Percentiles rank a stretch among this genome's conserved stretches.
Conservation (phyloP, 2,797 vertebrate species). For the Atherinosoma microstoma region DNA sequence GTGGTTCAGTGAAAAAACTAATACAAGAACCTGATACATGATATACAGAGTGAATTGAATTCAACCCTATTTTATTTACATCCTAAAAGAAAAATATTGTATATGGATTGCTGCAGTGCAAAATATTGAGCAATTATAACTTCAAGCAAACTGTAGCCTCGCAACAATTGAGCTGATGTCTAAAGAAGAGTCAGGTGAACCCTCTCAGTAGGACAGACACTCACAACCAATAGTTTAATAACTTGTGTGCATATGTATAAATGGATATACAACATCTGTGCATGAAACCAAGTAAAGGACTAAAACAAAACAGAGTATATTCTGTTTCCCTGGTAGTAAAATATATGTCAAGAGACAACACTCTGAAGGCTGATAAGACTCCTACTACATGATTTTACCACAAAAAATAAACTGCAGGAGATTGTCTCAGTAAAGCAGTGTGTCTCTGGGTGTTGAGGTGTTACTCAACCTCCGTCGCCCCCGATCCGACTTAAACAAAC, state of each 20-base stretch:
- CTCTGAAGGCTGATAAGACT: constrained; percentile 2
- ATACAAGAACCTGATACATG: not conserved
- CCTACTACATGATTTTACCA: constrained; percentile 25
- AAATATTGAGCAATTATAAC: not conserved
- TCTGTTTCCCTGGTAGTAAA: constrained; percentile 4
- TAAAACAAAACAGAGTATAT: not conserved
- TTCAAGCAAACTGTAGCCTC: not conserved
- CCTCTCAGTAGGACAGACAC: not conserved
- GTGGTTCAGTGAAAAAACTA: not conserved
- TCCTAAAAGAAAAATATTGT: not conserved
- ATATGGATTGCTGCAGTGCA: not conserved
- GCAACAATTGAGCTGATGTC: no score
- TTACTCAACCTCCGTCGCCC: constrained; percentile 64
- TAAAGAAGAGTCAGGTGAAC: not conserved
- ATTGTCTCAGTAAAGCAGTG: constrained; percentile 25
- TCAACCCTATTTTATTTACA: not conserved
- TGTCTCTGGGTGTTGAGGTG: constrained; percentile 44
- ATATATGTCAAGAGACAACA: constrained; percentile 1
- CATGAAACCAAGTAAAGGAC: not conserved
- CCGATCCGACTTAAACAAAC: constrained; percentile 69
- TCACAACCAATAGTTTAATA: not conserved
- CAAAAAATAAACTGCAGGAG: constrained; percentile 36
- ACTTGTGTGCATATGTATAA: no score
- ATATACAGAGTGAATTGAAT: not conserved
- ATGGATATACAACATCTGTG: not conserved